Evolutionary conservation across 2,888 invertebrate genomes (phyloP).

Genomic region (Sarcophaga rosellei): DNA sequence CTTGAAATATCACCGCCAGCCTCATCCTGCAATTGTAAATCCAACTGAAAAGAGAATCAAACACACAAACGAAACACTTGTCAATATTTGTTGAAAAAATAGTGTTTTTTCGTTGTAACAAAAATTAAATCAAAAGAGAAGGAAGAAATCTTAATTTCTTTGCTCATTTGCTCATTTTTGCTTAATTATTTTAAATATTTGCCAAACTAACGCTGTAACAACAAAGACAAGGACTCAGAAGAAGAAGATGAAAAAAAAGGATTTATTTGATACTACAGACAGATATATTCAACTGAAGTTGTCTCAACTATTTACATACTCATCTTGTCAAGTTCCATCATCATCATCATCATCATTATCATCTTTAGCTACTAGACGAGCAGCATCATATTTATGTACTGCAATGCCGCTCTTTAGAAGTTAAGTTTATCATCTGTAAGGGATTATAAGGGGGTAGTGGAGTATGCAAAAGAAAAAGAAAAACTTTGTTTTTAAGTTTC

Average conservation of each 20-base stretch:
- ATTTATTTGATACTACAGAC: too few species aligned
- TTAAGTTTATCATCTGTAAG: too few species aligned
- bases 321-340: too few species aligned
- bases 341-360: too few species aligned
- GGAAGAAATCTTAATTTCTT: slow-evolving; percentile 8
- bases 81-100: slow-evolving; percentile 28
- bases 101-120: not conserved
- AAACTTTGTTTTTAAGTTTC: slow-evolving; percentile 8
- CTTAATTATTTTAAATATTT: slow-evolving; percentile 57
- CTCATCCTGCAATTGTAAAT: slow-evolving; percentile 96
- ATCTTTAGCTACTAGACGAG: too few species aligned
- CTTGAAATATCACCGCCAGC: slow-evolving; percentile 96
- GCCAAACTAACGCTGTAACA: not conserved
- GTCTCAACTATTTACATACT: too few species aligned
- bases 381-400: too few species aligned
- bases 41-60: slow-evolving; percentile 86
- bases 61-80: slow-evolving; percentile 16
- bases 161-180: slow-evolving; percentile 35
- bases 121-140: not conserved
- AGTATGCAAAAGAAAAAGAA: slow-evolving; percentile 1
- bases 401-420: too few species aligned
- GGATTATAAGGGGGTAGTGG: not conserved
- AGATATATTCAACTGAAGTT: too few species aligned
- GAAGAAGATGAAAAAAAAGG: too few species aligned
- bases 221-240: not conserved